A percentile compares a stretch with the other conserved stretches of the same genome.
phyloP scores from a whole-genome alignment of 2,797 vertebrate genomes.

The Coluber constrictor region DNA sequence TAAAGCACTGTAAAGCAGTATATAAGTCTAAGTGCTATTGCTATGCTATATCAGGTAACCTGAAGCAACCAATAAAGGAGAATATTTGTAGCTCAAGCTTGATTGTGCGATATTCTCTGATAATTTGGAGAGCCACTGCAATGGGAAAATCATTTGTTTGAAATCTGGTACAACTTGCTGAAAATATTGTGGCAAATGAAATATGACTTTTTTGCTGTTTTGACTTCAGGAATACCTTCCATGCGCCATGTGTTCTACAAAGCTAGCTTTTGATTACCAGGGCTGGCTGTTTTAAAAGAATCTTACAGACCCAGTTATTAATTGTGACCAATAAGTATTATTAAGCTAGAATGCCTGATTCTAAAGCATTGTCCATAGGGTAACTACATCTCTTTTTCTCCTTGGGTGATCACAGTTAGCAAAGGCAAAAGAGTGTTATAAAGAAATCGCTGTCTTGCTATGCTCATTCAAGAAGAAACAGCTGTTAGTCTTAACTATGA shows the following conservation, averaged over 20 bases:
- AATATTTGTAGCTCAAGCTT: background rate
- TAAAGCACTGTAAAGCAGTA: no score
- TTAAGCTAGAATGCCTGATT: slow-evolving; percentile 3
- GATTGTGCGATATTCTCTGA: background rate
- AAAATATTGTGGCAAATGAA: background rate
- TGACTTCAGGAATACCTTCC: background rate
- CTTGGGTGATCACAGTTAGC: slow-evolving; percentile 8
- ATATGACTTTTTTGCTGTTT: background rate
- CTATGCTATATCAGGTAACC: background rate
- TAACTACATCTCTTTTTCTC: background rate
- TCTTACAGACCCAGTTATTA: background rate
- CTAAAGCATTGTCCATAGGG: background rate
- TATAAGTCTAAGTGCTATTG: no score
- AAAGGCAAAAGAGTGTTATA: slow-evolving; percentile 42
- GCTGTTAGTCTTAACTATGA: slow-evolving; percentile 31
- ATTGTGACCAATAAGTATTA: background rate
- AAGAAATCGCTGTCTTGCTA: slow-evolving; percentile 48
- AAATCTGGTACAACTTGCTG: background rate
- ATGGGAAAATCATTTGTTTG: background rate
- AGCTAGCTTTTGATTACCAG: background rate
- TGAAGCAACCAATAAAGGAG: background rate
- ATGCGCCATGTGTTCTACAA: background rate
- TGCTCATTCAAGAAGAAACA: slow-evolving; percentile 40
- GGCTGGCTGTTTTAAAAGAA: background rate
- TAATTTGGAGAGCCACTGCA: background rate